Conservation (phyloP, 2,113 vertebrate genomes). For the Gallinago jamesoni region DNA sequence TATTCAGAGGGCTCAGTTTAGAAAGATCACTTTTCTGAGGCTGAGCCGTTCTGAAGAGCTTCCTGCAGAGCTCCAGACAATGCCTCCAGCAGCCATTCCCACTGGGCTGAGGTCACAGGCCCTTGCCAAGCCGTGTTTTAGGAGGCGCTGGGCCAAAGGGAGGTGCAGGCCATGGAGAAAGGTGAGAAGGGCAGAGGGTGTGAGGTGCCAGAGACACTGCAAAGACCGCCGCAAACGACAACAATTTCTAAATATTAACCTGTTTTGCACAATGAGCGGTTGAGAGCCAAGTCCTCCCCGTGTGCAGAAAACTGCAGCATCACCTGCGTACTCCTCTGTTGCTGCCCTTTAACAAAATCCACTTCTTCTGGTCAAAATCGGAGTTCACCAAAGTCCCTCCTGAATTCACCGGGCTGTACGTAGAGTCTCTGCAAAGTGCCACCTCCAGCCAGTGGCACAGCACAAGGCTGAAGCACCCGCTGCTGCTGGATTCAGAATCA, state of each 20-base stretch:
- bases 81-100: neutral
- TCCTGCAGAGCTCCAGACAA: slow-evolving; percentile 7
- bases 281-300: neutral
- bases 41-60: slow-evolving; percentile 34
- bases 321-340: neutral
- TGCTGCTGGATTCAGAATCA: neutral
- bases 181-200: neutral
- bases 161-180: neutral
- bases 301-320: neutral
- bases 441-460: neutral
- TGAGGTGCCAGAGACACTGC: neutral
- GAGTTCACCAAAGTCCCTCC: neutral
- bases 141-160: neutral
- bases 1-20: slow-evolving; percentile 39
- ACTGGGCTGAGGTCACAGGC: neutral
- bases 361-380: neutral
- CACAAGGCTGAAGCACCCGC: neutral
- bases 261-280: neutral
- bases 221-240: rapidly evolving
- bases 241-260: neutral
- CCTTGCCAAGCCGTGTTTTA: neutral
- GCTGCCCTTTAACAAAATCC: neutral
- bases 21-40: slow-evolving; percentile 48
- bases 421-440: neutral
- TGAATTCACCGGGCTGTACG: neutral